These are phyloP conservation scores for Barnardius zonarius DNA, from an alignment of 2,113 vertebrate species.

Conservation along the genomic window DNA sequence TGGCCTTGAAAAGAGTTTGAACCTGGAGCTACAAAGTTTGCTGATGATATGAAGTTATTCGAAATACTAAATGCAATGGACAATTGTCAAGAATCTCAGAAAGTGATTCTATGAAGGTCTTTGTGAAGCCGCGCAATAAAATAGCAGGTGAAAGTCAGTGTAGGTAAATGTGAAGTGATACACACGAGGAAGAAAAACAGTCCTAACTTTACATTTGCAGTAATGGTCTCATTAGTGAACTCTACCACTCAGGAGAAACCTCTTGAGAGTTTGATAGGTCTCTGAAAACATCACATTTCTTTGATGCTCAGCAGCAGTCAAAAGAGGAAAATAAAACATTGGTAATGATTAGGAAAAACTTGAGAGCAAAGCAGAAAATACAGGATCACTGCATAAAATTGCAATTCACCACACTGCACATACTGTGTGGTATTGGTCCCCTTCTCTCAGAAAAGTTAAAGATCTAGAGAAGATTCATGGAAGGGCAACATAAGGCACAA, in stretches of 20 bases:
- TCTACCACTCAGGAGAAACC: neutral
- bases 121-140: neutral
- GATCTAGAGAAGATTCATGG: neutral
- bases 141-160: neutral
- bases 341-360: neutral
- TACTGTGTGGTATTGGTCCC: neutral
- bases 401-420: neutral
- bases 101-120: neutral
- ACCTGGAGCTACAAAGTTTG: neutral
- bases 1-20: neutral
- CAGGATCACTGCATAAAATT: neutral
- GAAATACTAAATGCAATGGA: neutral
- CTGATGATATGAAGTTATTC: neutral
- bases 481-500: neutral
- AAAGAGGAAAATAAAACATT: neutral
- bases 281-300: neutral
- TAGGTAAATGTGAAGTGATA: neutral
- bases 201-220: neutral
- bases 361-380: neutral
- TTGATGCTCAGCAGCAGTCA: neutral
- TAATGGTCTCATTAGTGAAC: neutral
- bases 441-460: neutral
- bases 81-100: neutral
- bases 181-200: neutral
- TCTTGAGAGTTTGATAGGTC: neutral